phyloP scores from a whole-genome alignment of 1,140 invertebrate genomes.

The Ectropis grisescens region DNA sequence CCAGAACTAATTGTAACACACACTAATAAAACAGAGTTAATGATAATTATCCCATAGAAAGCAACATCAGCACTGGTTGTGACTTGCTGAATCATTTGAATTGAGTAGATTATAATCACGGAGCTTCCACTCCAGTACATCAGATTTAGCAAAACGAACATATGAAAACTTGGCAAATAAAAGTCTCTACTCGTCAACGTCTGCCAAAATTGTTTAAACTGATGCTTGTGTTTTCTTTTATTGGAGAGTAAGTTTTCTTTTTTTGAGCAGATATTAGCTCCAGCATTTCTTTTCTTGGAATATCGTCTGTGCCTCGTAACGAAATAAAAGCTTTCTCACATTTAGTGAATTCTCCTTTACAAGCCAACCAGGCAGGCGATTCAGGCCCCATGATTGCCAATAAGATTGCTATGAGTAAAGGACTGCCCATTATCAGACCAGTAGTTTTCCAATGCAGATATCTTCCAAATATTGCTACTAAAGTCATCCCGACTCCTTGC shows the following conservation, averaged over 20 bases:
- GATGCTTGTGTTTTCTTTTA: too few relatives aligned
- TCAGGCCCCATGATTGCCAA: constrained; percentile 2
- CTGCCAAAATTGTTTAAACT: neutral
- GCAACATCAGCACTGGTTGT: neutral
- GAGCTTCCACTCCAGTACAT: constrained; percentile 7
- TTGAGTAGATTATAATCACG: constrained; percentile 5
- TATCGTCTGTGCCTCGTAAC: constrained; percentile 5
- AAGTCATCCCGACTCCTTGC: constrained; percentile 6
- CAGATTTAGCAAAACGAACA: constrained; percentile 3
- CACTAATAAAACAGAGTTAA: constrained; percentile 2
- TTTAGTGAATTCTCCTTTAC: constrained; percentile 6
- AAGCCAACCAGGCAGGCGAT: constrained; percentile 8
- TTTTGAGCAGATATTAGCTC: constrained; percentile 3
- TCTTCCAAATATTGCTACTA: constrained; percentile 3
- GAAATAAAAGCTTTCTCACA: constrained; percentile 6
- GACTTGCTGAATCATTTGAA: constrained; percentile 2
- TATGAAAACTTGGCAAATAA: constrained; percentile 1
- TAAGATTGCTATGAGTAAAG: constrained; percentile 1
- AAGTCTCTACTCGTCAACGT: neutral
- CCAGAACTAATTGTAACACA: neutral
- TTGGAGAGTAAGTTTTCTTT: neutral
- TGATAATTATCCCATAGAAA: neutral
- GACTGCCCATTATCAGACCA: constrained; percentile 4
- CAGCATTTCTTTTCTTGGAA: constrained; percentile 3
- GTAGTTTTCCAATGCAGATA: constrained; percentile 10